A percentile compares a stretch with the other conserved stretches of the same genome.
Evolutionary conservation across 2,113 vertebrate species (phyloP).

Genomic region (Holacanthus passer): DNA sequence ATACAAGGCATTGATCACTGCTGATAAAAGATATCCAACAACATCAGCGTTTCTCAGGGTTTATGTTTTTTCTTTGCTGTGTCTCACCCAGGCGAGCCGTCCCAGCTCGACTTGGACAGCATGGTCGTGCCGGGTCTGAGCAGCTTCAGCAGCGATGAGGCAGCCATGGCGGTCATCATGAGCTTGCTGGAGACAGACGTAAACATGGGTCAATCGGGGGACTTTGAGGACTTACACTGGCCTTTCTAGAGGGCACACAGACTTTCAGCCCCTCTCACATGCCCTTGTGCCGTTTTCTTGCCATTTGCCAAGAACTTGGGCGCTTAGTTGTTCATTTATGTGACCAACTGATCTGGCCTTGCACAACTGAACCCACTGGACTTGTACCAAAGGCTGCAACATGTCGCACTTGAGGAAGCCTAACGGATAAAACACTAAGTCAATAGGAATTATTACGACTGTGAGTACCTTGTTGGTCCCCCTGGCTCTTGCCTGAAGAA

Average conservation of each 20-base stretch:
- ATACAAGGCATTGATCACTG: neutral
- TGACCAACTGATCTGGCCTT: constrained; percentile 19
- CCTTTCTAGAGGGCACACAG: constrained; percentile 70
- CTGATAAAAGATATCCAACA: neutral
- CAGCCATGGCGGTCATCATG: constrained; percentile 97
- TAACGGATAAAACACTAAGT: neutral
- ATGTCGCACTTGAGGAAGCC: constrained; percentile 12
- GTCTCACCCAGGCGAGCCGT: constrained; percentile 73
- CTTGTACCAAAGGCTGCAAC: constrained; percentile 37
- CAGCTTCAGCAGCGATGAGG: constrained; percentile 93
- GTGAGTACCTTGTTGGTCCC: neutral
- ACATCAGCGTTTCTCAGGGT: neutral
- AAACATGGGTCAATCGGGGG: constrained; percentile 90
- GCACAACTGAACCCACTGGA: constrained; percentile 28
- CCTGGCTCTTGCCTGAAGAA: constrained; percentile 14
- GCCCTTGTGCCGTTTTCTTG: constrained; percentile 35
- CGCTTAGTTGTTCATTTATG: neutral
- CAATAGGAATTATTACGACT: constrained; percentile 15
- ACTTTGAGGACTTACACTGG: constrained; percentile 95
- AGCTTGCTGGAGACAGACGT: constrained; percentile 95
- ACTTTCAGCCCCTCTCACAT: neutral
- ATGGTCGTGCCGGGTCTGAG: constrained; percentile 86
- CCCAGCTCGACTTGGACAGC: constrained; percentile 75
- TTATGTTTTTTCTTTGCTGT: neutral
- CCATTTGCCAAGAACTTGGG: constrained; percentile 4